These are phyloP conservation scores for Molorchus minor DNA, from an alignment of 2,888 invertebrate species.

Conservation along the genomic window DNA sequence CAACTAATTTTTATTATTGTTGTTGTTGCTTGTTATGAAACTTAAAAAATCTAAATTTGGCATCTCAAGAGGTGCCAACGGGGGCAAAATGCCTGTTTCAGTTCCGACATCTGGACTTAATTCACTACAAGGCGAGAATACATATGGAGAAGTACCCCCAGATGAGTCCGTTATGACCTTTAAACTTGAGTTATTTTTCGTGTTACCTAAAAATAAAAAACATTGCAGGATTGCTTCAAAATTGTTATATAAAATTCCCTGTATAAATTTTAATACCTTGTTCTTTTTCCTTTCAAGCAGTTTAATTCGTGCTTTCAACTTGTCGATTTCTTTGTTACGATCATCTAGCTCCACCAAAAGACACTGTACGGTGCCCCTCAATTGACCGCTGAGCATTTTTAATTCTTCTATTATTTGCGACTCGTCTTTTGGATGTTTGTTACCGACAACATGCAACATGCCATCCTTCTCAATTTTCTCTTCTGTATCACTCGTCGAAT, in stretches of 20 bases:
- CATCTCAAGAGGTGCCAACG: constrained; percentile 70
- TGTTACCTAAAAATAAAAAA: constrained; percentile 45
- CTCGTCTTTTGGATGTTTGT: constrained; percentile 70
- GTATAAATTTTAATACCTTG: constrained; percentile 51
- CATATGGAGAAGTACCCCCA: constrained; percentile 59
- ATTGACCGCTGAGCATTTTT: constrained; percentile 70
- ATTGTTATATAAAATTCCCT: no score
- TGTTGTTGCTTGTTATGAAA: constrained; percentile 37
- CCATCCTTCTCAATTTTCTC: constrained; percentile 49
- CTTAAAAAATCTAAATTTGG: constrained; percentile 67
- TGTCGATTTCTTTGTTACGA: constrained; percentile 71
- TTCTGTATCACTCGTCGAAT: constrained; percentile 49
- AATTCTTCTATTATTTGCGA: constrained; percentile 73
- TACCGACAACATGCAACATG: constrained; percentile 55
- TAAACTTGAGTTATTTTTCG: constrained; percentile 48
- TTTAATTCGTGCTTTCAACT: constrained; percentile 67
- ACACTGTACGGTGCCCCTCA: constrained; percentile 68
- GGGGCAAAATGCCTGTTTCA: constrained; percentile 58
- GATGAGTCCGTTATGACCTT: constrained; percentile 60
- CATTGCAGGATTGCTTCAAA: not conserved
- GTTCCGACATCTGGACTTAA: constrained; percentile 58
- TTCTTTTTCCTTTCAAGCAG: constrained; percentile 67
- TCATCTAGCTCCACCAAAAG: constrained; percentile 72
- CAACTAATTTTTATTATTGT: constrained; percentile 22
- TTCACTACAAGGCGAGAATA: constrained; percentile 61